Evolutionary conservation across 2,888 invertebrate genomes (phyloP).

Genomic region (Drepana falcataria): DNA sequence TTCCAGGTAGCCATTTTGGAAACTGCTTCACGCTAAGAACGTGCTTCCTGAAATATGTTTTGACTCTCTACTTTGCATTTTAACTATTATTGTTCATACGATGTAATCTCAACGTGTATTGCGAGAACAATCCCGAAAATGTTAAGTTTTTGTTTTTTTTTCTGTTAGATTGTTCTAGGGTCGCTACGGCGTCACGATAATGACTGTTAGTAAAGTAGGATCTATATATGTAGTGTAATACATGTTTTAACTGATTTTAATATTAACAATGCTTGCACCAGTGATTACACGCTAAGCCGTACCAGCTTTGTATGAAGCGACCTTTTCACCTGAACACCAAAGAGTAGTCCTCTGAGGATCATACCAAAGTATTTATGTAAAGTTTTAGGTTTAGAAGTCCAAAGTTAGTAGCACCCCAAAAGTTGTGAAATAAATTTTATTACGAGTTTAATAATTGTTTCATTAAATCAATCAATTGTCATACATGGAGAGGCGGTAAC

Average conservation of each 20-base stretch:
- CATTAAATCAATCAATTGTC: slow-evolving; percentile 2
- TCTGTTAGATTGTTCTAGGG: slow-evolving; percentile 5
- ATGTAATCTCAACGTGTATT: slow-evolving; percentile 19
- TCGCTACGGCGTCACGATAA: not conserved
- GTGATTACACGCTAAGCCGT: no score
- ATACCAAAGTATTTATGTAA: not conserved
- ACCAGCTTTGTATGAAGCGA: slow-evolving; percentile 1
- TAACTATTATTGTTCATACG: slow-evolving; percentile 36
- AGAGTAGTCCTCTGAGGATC: no score
- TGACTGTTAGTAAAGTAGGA: no score
- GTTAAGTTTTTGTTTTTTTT: slow-evolving; percentile 19
- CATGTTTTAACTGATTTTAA: not conserved
- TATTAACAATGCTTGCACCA: not conserved
- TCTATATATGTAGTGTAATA: no score
- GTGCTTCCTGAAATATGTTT: slow-evolving; percentile 31
- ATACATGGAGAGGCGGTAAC: not conserved
- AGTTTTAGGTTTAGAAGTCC: not conserved
- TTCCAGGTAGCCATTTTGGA: slow-evolving; percentile 48
- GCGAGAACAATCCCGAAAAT: slow-evolving; percentile 2
- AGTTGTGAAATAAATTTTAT: slow-evolving; percentile 35
- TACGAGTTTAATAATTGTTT: slow-evolving; percentile 25
- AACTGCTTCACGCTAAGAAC: slow-evolving; percentile 23
- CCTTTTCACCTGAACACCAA: no score
- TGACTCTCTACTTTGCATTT: slow-evolving; percentile 58
- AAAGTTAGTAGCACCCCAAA: slow-evolving; percentile 8